Percentiles rank a stretch among this genome's conserved stretches.
Evolutionary conservation across 2,113 vertebrate genomes (phyloP).

Genomic region (Pristiophorus japonicus): DNA sequence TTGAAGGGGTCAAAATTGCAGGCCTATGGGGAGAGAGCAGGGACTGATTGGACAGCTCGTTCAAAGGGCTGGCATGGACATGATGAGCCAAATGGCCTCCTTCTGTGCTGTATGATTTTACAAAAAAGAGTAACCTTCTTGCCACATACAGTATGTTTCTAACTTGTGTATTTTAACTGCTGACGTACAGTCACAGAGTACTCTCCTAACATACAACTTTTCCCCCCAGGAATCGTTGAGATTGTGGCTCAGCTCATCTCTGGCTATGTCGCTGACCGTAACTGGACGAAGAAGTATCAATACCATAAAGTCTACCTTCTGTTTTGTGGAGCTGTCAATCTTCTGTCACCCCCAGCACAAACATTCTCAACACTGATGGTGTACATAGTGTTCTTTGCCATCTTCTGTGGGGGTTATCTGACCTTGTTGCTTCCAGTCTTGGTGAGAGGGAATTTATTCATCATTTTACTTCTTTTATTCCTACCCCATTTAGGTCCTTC

Average conservation of each 20-base stretch:
- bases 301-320: conserved; percentile 36
- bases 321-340: conserved; percentile 35
- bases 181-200: background rate
- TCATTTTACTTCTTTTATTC: background rate
- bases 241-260: conserved; percentile 38
- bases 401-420: conserved; percentile 37
- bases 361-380: conserved; percentile 36
- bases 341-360: conserved; percentile 33
- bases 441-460: conserved; percentile 22
- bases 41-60: background rate
- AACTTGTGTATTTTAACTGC: background rate
- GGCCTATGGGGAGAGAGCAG: background rate
- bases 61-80: background rate
- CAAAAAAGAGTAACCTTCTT: too few relatives aligned
- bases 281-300: conserved; percentile 7
- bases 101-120: background rate
- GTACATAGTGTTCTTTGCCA: conserved; percentile 29
- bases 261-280: conserved; percentile 37
- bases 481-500: background rate
- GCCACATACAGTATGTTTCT: too few relatives aligned
- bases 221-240: conserved; percentile 32
- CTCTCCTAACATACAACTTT: conserved; percentile 11
- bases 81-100: background rate
- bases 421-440: conserved; percentile 36
- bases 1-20: background rate